Base-by-base conservation (phyloP, 2,797 vertebrate species). In the Vespertilio murinus region DNA sequence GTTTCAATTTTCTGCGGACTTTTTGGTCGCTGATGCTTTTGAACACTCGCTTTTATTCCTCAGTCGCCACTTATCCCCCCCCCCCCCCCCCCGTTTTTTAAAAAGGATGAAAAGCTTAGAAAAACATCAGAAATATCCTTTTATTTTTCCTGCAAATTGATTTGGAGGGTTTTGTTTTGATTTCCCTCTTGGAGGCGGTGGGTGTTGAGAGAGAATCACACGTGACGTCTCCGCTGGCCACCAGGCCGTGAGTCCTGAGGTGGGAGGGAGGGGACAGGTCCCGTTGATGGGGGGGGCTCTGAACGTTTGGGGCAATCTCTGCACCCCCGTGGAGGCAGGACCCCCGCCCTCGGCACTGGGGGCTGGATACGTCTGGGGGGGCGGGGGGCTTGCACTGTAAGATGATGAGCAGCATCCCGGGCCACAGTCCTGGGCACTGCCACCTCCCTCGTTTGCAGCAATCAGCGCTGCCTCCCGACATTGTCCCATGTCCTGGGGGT, bases 81-180 rank as follows among this genome's bases (percentile, higher is more conserved):
- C 35, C 42, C 96, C 85, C 91, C 85, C 45, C 35, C 67, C 65
- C 35, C 42, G 42, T 25, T 40, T 22, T 92, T 96, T 94, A 96
- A 95, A 97, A 96, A 96, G 96, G 96, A 96, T 97, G 96, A 97
- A 97, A 97, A 97, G 96, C 97, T 96, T 97, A 97, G 96, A 79
- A 95, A 97, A 97, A 96, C 97, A 97, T 97, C 96, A 97, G 97
- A 97, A 95, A 91, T 95, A 92, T 67, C 93, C 97, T 97, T 96
- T 97, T 96, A 96, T 96, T 95, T 91, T 54, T 17, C 92, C 92
- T 0, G 12, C 96, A 96, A 96, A 96, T 97, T 93, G 95, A 71
- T 81, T 71, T 93, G 90, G 70, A 96, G 92, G 70, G 93, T 85
- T 96, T 92, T 96, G 96, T 96, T 97, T 96, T 95, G 96, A 95